Evolutionary conservation across 2,888 invertebrate genomes (phyloP), one percentile per base, ranked within the genome.

Genomic region (Nomada ruficornis): DNA sequence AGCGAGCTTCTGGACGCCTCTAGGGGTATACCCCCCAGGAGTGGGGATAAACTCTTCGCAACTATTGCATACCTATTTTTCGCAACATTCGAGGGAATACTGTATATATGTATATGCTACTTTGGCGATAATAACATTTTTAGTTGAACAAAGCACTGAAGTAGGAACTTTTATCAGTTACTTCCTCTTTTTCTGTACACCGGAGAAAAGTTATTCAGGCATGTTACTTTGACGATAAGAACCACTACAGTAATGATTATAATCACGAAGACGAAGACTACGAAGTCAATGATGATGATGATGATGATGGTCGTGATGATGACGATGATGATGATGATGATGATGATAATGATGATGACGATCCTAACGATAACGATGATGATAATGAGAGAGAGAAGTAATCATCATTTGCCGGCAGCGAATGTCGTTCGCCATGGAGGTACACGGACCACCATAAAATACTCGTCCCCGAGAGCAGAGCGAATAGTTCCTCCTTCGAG

Each of bases 371-470:
- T 83, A 78, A 84, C 84, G 83, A 90, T 89, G 87, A 89, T 88
- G 86, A 91, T 88, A 88, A 87, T 86, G 88, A 84, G 84, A 84
- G 84, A 80, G 84, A 86, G 82, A 85, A 90, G 92, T 89, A 92
- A 93, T 93, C 92, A 93, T 93, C 92, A 91, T 93, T 92, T 91
- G 90, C 88, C 88, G 82, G 88, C 83, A 84, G 83, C 89, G 90
- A 92, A 93, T 93, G 92, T 91, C 88, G 86, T 91, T 91, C 90
- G 89, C 92, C 92, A 92, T 92, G 78, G 82, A 73, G 80, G 79
- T 84, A 69, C 71, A 73, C 75, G 79, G 82, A 82, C 84, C 84
- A 75, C 82, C 80, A 80, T 82, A 82, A 81, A 82, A 80, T 76
- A 72, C 82, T 68, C 70, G 69, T 62, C 55, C 80, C 15, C 74